Evolutionary conservation across 2,113 vertebrate species (phyloP), one percentile per base, ranked within the genome.

Genomic region (Gallinago paraguaiae): DNA sequence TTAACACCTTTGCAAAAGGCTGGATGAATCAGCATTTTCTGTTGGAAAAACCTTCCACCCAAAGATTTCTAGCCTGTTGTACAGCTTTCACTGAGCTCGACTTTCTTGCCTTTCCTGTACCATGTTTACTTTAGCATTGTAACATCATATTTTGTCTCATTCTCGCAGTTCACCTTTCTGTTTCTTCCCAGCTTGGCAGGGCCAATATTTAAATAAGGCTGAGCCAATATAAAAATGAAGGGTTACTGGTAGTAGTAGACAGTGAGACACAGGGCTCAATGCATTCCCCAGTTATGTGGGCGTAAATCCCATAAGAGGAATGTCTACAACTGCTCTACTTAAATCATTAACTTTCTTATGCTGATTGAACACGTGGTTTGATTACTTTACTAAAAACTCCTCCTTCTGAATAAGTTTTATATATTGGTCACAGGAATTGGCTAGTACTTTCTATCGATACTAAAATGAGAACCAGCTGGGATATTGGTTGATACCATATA

Each of bases 101-200:
- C 70, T 93, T 96, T 96, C 94, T 92, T 92, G 96, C 82, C 95
- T 95, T 93, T 94, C 93, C 93, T 95, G 94, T 81, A 88, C 37
- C 45, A n/a, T 87, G 89, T 95, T 95, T 95, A 85, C 85, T 96
- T 95, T 96, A 87, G 50, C 54, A 87, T 87, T 2, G 2, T 93
- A 85, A 96, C 93, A 87, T 95, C 84, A 92, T 91, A 93, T 94
- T 95, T 93, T 91, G 78, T 85, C 84, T 94, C 91, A 82, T 89
- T 95, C 89, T 92, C 0, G 2, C 71, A 75, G 39, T 78, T 88
- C 15, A 70, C 68, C 54, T 81, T 88, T 93, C 84, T 94, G 37
- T 41, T 91, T 91, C 84, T 95, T 89, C 65, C 69, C 41, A 79
- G 45, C 11, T 80, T 75, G 53, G 65, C 65, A 89, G 27, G 45